phyloP scores from a whole-genome alignment of 2,113 vertebrate genomes.

The Callipepla californica region DNA sequence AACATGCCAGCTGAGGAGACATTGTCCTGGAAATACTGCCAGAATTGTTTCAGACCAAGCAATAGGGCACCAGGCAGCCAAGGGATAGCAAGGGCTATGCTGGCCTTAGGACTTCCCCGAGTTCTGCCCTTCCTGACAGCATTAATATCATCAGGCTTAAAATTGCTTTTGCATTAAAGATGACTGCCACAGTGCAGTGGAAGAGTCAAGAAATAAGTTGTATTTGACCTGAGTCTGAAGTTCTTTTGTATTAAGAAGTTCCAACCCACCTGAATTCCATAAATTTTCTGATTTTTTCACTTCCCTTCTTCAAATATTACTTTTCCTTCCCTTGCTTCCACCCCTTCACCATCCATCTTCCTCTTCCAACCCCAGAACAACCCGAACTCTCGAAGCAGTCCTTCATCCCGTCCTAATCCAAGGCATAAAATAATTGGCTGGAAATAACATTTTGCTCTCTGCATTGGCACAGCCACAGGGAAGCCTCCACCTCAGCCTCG shows the following conservation, averaged over 20 bases:
- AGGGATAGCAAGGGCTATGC: background rate
- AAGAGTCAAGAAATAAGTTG: background rate
- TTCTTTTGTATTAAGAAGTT: background rate
- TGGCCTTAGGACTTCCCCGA: background rate
- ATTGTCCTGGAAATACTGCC: background rate
- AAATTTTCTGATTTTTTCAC: background rate
- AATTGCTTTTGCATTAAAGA: background rate
- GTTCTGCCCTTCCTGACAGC: background rate
- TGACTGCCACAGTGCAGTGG: background rate
- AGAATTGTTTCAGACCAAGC: background rate
- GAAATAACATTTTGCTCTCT: conserved; percentile 10
- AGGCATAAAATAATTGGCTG: background rate
- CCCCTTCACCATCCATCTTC: background rate
- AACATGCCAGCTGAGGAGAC: background rate
- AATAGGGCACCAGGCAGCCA: background rate
- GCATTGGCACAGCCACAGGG: background rate
- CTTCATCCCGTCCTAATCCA: background rate
- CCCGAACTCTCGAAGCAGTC: background rate
- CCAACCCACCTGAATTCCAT: background rate
- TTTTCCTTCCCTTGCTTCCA: background rate
- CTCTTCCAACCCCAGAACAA: background rate
- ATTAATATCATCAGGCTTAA: background rate
- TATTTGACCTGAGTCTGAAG: background rate
- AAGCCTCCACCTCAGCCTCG: background rate
- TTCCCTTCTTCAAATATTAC: background rate